Conservation (phyloP, 2,113 vertebrate species). For the Phoenicopterus ruber region DNA sequence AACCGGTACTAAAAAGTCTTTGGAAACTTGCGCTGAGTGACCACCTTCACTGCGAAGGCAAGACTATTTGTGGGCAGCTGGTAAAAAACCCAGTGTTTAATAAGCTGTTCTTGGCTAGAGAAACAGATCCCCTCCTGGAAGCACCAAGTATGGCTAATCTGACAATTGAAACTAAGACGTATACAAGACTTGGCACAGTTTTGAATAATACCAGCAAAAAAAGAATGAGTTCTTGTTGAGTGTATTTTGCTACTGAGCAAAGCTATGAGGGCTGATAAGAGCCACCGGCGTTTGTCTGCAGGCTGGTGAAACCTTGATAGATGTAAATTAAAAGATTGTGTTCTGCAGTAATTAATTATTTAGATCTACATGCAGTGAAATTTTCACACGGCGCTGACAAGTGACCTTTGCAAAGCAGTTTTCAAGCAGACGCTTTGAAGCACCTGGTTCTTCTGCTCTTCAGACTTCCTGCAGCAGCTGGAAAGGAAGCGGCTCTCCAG, state of each 20-base stretch:
- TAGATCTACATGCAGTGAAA: not conserved
- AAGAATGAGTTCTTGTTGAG: not conserved
- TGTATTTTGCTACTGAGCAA: not conserved
- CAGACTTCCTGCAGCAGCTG: not conserved
- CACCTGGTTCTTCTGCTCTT: not conserved
- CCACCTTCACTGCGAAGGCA: not conserved
- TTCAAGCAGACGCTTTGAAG: not conserved
- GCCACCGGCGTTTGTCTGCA: not conserved
- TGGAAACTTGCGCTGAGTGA: not conserved
- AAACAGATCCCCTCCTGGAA: not conserved
- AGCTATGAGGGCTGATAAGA: not conserved
- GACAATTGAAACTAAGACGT: not conserved
- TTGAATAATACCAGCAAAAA: not conserved
- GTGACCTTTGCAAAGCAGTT: constrained; percentile 10
- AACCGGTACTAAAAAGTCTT: not conserved
- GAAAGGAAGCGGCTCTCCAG: not conserved
- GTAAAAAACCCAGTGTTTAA: not conserved
- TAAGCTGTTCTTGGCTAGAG: not conserved
- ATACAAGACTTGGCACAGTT: not conserved
- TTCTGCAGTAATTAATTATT: constrained; percentile 17
- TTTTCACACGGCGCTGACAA: not conserved
- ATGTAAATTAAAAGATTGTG: not conserved
- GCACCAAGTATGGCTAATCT: not conserved
- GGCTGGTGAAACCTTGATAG: not conserved
- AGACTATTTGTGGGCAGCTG: not conserved